phyloP scores from a whole-genome alignment of 2,888 invertebrate genomes.

The Endotricha flammealis region DNA sequence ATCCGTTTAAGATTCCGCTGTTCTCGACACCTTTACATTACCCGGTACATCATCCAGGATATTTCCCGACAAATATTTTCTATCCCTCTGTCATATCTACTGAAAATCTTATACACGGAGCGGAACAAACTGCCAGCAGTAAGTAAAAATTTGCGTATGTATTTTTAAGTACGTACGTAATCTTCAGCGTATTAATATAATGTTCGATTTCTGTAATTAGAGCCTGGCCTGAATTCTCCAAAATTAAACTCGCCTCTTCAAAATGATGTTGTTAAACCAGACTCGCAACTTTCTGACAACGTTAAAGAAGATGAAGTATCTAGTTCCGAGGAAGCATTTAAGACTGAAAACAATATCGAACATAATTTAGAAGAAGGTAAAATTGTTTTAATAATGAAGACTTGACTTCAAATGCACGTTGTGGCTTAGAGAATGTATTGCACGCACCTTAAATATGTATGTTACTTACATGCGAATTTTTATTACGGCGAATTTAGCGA shows the following conservation, averaged over 20 bases:
- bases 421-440: too few species aligned
- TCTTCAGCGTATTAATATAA: too few species aligned
- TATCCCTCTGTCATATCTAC: slow-evolving; percentile 53
- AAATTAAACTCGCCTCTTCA: slow-evolving; percentile 28
- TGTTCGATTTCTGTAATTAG: neutral
- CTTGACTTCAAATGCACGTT: too few species aligned
- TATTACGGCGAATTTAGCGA: too few species aligned
- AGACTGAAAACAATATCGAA: slow-evolving; percentile 27
- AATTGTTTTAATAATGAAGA: too few species aligned
- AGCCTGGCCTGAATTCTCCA: slow-evolving; percentile 13
- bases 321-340: slow-evolving; percentile 83
- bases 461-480: too few species aligned
- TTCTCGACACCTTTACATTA: slow-evolving; percentile 57
- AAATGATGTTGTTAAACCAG: slow-evolving; percentile 43
- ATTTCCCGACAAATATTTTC: slow-evolving; percentile 66
- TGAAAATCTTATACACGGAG: slow-evolving; percentile 38
- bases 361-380: slow-evolving; percentile 29
- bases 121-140: slow-evolving; percentile 32
- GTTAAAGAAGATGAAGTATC: slow-evolving; percentile 86
- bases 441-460: too few species aligned
- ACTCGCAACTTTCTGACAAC: slow-evolving; percentile 52
- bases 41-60: slow-evolving; percentile 53
- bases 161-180: neutral
- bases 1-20: slow-evolving; percentile 59
- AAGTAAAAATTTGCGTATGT: slow-evolving; percentile 28